phyloP scores from a whole-genome alignment of 2,113 vertebrate genomes.

The Picathartes gymnocephalus region DNA sequence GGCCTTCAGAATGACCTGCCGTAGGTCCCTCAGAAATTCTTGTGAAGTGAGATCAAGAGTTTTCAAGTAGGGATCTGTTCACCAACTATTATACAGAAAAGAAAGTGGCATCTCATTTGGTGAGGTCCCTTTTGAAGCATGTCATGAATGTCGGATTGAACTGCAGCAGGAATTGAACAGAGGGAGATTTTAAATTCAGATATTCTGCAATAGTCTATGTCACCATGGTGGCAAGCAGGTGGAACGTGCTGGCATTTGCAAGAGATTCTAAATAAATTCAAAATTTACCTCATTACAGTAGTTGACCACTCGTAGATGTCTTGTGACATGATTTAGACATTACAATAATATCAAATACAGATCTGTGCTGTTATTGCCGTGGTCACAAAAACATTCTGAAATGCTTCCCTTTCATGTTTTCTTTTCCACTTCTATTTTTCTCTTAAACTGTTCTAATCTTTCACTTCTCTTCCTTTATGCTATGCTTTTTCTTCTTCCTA shows the following conservation, averaged over 20 bases:
- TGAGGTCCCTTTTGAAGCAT: background rate
- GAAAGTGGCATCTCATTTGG: background rate
- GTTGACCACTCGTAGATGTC: background rate
- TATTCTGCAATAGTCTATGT: background rate
- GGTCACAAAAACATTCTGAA: background rate
- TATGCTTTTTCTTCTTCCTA: background rate
- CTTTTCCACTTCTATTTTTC: background rate
- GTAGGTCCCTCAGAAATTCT: background rate
- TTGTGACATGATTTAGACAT: background rate
- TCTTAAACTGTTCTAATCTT: background rate
- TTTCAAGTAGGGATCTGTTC: background rate
- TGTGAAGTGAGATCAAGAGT: conserved; percentile 20
- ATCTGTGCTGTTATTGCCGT: background rate
- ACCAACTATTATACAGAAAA: background rate
- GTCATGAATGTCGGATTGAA: background rate
- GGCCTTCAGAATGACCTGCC: background rate
- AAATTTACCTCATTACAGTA: background rate
- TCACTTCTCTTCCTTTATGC: background rate
- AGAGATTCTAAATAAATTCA: background rate
- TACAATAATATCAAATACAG: background rate
- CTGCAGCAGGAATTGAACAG: background rate
- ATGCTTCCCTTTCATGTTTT: background rate
- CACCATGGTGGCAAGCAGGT: background rate
- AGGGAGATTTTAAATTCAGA: background rate
- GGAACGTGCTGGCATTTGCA: background rate